These are phyloP conservation scores for Zaprionus davidi DNA, from an alignment of 1,140 invertebrate species.

Conservation along the genomic window DNA sequence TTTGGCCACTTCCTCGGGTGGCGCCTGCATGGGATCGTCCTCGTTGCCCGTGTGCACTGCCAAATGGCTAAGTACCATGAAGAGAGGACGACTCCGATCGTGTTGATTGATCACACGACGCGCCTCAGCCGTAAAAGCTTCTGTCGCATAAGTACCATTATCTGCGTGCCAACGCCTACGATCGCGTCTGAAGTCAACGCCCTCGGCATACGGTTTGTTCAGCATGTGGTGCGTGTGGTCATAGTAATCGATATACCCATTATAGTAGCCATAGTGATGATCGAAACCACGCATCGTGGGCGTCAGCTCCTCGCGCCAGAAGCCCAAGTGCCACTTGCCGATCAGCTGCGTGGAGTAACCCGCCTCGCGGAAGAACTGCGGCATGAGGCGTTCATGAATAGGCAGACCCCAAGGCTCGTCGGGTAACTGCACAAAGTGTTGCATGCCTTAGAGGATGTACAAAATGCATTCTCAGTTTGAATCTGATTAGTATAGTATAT, in stretches of 20 bases:
- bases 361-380: slow-evolving; percentile 89
- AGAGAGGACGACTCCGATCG: slow-evolving; percentile 87
- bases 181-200: slow-evolving; percentile 89
- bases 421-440: slow-evolving; percentile 90
- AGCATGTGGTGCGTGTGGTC: slow-evolving; percentile 87
- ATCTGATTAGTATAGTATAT: no score
- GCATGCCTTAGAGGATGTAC: slow-evolving; percentile 87
- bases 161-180: slow-evolving; percentile 86
- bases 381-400: slow-evolving; percentile 89
- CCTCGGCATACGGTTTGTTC: slow-evolving; percentile 65
- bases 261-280: slow-evolving; percentile 92
- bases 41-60: slow-evolving; percentile 91
- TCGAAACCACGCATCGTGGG: slow-evolving; percentile 93
- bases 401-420: slow-evolving; percentile 91
- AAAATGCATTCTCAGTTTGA: not conserved
- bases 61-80: slow-evolving; percentile 91
- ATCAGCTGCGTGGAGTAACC: slow-evolving; percentile 93
- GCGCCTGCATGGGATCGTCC: slow-evolving; percentile 90
- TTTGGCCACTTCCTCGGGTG: slow-evolving; percentile 89
- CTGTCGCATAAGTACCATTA: slow-evolving; percentile 90
- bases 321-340: slow-evolving; percentile 96
- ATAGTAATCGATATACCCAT: slow-evolving; percentile 93
- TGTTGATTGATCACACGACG: slow-evolving; percentile 89
- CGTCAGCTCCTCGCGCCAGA: slow-evolving; percentile 89
- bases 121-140: slow-evolving; percentile 90